A percentile compares a stretch with the other conserved stretches of the same genome.
Conservation (phyloP, 2,888 invertebrate species). For the Dynastes tityus region DNA sequence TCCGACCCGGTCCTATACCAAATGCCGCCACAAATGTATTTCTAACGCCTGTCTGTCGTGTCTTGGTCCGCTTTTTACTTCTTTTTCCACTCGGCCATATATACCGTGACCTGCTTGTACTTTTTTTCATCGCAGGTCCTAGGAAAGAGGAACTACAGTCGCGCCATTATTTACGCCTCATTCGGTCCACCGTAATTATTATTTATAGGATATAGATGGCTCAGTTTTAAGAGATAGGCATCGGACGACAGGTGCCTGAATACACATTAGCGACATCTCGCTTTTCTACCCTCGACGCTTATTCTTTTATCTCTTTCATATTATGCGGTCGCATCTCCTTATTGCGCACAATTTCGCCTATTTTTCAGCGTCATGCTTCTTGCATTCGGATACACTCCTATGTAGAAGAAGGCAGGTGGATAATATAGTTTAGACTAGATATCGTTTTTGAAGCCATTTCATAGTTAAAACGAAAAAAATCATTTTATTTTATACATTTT, state of each 20-base stretch:
- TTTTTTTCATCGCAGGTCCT: slow-evolving; percentile 16
- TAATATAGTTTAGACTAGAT: slow-evolving; percentile 3
- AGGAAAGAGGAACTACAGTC: slow-evolving; percentile 47
- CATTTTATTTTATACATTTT: too few species aligned
- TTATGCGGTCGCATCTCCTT: slow-evolving; percentile 39
- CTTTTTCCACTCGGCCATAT: background rate
- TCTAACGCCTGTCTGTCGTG: slow-evolving; percentile 48
- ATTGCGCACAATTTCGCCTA: slow-evolving; percentile 48
- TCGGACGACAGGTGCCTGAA: slow-evolving; percentile 47
- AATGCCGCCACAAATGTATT: slow-evolving; percentile 49
- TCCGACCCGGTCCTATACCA: slow-evolving; percentile 47
- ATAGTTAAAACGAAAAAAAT: background rate
- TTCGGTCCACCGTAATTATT: slow-evolving; percentile 44
- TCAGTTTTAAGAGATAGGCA: slow-evolving; percentile 46
- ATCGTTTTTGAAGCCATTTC: background rate
- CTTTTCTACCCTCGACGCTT: slow-evolving; percentile 25
- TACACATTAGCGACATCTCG: slow-evolving; percentile 43
- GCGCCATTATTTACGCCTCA: slow-evolving; percentile 49
- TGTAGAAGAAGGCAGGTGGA: slow-evolving; percentile 30
- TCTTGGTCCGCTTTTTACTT: slow-evolving; percentile 20
- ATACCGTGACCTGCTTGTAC: slow-evolving; percentile 12
- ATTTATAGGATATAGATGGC: slow-evolving; percentile 47
- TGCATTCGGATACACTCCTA: slow-evolving; percentile 25
- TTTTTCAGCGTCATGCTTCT: slow-evolving; percentile 50
- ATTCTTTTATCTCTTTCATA: slow-evolving; percentile 3